Percentiles rank a stretch among this genome's conserved stretches.
Conservation (phyloP, 2,113 vertebrate genomes). For the Plotosus lineatus region DNA sequence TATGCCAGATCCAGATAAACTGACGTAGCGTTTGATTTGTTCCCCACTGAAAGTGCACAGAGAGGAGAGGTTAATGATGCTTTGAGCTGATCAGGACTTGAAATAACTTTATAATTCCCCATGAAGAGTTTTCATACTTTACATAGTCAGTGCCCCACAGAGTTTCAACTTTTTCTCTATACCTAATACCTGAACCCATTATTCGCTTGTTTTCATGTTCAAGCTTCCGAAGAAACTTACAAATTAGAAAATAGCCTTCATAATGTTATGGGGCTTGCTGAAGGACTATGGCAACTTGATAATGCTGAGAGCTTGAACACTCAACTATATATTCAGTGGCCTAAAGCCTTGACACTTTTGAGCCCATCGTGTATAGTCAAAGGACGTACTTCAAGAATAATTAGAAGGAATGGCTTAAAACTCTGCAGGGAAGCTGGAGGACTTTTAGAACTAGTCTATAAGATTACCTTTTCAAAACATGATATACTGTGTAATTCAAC, state of each 20-base stretch:
- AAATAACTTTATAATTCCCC: neutral
- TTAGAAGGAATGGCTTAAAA: neutral
- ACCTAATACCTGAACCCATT: neutral
- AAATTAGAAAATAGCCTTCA: neutral
- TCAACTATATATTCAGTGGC: neutral
- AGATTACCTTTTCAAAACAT: neutral
- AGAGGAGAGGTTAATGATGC: neutral
- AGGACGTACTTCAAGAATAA: neutral
- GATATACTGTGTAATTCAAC: neutral
- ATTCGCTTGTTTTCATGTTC: neutral
- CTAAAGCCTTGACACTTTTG: neutral
- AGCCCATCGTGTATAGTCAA: neutral
- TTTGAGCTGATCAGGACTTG: neutral
- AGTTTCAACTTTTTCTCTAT: neutral
- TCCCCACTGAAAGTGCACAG: slow-evolving; percentile 41
- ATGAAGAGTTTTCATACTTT: neutral
- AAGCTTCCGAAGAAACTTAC: neutral
- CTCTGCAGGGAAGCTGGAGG: neutral
- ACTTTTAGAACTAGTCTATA: neutral
- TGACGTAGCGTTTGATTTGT: slow-evolving; percentile 18
- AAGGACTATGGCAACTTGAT: neutral
- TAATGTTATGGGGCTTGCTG: neutral
- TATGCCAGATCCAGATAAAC: slow-evolving; percentile 91
- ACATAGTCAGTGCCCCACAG: neutral
- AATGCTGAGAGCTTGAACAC: neutral